Conservation (phyloP, 2,888 invertebrate genomes). For the Sarcophaga caerulescens region DNA sequence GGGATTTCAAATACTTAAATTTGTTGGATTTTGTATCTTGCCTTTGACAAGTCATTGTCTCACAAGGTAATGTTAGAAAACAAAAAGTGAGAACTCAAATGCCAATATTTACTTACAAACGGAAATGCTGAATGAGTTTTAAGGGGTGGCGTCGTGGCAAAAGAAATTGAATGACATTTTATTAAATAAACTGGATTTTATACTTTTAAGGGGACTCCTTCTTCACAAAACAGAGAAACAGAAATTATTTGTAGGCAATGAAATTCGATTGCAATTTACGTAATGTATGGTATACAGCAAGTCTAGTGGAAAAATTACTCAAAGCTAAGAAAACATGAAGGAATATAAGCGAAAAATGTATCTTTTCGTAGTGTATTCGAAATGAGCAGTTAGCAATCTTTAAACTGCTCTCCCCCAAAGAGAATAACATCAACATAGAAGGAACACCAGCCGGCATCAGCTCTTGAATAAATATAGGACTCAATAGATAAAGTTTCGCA, state of each 20-base stretch:
- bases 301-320: background rate
- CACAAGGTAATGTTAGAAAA: conserved; percentile 28
- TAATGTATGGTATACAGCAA: background rate
- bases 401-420: too few species aligned
- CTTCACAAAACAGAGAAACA: background rate
- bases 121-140: conserved; percentile 1
- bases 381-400: too few species aligned
- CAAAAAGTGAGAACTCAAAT: conserved; percentile 8
- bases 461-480: too few species aligned
- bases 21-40: conserved; percentile 41
- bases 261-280: background rate
- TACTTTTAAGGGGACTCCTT: background rate
- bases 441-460: too few species aligned
- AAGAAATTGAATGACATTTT: background rate
- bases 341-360: background rate
- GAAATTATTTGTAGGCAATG: too few species aligned
- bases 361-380: too few species aligned
- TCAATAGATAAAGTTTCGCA: too few species aligned
- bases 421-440: too few species aligned
- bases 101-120: background rate
- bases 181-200: background rate
- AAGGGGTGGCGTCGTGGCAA: background rate
- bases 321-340: background rate
- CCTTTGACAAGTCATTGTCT: conserved; percentile 28
- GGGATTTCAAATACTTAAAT: conserved; percentile 58